Conservation (phyloP, 1,140 invertebrate species). For the Chelonus insularis region DNA sequence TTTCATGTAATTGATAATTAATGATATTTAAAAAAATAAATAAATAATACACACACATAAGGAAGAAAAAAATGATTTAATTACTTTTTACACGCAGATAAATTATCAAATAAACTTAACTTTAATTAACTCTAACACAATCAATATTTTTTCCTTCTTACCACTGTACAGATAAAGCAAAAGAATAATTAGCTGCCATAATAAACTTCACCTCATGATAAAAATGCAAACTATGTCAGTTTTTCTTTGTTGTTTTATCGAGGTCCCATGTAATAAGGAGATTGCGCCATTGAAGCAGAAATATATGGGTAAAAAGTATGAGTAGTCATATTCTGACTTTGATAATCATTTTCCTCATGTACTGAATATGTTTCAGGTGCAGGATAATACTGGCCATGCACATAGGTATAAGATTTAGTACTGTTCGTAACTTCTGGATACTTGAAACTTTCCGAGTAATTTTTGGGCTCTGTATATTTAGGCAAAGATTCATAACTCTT, state of each 20-base stretch:
- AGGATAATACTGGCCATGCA: constrained; percentile 51
- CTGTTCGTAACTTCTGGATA: constrained; percentile 37
- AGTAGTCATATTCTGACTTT: constrained; percentile 41
- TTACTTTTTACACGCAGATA: constrained; percentile 6
- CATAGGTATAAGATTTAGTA: constrained; percentile 45
- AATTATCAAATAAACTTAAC: constrained; percentile 1
- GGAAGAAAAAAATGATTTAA: too few species aligned
- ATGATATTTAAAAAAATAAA: too few species aligned
- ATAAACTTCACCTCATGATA: background rate
- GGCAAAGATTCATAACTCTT: constrained; percentile 42
- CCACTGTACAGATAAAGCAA: background rate
- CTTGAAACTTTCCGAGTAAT: constrained; percentile 41
- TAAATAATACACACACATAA: background rate
- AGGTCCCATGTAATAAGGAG: constrained; percentile 55
- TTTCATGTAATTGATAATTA: too few species aligned
- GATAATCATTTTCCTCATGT: constrained; percentile 51
- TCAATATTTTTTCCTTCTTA: background rate
- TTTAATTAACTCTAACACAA: background rate
- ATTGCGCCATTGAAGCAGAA: constrained; percentile 48
- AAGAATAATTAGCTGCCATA: background rate
- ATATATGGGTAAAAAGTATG: constrained; percentile 56
- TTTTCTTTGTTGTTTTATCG: constrained; percentile 37
- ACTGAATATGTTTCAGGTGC: constrained; percentile 43
- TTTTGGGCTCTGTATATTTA: constrained; percentile 46
- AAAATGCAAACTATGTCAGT: constrained; percentile 11